Evolutionary conservation across 2,888 invertebrate genomes (phyloP).

Genomic region (Euplexia lucipara): DNA sequence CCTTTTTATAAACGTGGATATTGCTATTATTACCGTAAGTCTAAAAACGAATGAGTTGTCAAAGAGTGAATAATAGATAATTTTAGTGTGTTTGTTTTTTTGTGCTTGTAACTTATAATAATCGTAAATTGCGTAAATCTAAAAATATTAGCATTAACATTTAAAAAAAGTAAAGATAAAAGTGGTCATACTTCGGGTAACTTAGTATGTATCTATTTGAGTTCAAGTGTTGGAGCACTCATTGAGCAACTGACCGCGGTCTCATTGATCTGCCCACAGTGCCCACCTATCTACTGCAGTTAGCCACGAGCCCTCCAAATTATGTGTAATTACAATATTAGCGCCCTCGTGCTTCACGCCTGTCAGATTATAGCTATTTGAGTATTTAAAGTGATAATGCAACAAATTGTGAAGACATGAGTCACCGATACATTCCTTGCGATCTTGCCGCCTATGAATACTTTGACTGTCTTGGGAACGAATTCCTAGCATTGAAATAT

Average conservation of each 20-base stretch:
- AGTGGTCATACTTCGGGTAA: background rate
- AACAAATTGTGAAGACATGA: constrained; percentile 36
- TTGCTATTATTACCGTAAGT: no score
- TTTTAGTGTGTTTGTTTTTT: no score
- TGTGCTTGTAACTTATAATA: no score
- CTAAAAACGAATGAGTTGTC: no score
- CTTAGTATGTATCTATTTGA: background rate
- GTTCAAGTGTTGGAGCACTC: background rate
- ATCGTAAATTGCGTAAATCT: no score
- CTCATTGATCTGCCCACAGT: constrained; percentile 16
- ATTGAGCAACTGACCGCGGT: background rate
- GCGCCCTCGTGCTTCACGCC: constrained; percentile 46
- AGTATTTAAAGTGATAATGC: constrained; percentile 18
- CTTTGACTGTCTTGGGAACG: constrained; percentile 8
- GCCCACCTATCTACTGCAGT: background rate
- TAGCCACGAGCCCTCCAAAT: constrained; percentile 4
- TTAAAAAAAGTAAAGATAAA: no score
- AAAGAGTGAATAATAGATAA: no score
- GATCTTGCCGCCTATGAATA: background rate
- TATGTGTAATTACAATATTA: constrained; percentile 35
- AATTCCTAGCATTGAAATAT: background rate
- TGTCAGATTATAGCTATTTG: constrained; percentile 26
- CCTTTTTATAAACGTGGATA: no score
- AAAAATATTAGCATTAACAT: no score
- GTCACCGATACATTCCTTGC: constrained; percentile 37